A percentile compares a stretch with the other conserved stretches of the same genome.
Evolutionary conservation across 2,113 vertebrate genomes (phyloP).

Genomic region (Mirza zaza): DNA sequence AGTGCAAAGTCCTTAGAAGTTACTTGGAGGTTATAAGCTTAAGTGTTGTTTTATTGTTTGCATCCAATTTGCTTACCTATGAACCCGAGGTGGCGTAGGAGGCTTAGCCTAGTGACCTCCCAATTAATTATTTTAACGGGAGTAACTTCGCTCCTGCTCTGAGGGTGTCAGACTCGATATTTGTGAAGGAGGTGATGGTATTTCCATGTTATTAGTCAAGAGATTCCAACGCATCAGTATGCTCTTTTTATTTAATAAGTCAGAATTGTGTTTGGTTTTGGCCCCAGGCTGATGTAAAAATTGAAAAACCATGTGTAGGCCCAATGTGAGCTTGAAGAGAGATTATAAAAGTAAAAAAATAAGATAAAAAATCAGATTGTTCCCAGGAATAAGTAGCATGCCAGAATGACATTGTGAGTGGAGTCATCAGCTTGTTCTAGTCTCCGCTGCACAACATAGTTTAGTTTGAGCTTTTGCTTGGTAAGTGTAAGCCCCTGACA

Average conservation of each 20-base stretch:
- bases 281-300: not conserved
- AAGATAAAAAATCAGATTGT: not conserved
- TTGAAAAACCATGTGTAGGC: not conserved
- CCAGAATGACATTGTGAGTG: not conserved
- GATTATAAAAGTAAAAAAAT: not conserved
- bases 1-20: not conserved
- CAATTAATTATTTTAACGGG: not conserved
- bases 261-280: not conserved
- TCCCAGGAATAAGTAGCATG: not conserved
- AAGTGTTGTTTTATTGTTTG: not conserved
- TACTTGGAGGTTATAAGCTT: not conserved
- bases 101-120: not conserved
- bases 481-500: not conserved
- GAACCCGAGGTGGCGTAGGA: not conserved
- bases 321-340: not conserved
- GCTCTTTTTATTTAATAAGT: not conserved
- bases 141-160: not conserved
- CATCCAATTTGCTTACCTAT: not conserved
- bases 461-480: not conserved
- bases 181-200: not conserved
- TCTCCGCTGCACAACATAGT: too few relatives aligned
- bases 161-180: not conserved
- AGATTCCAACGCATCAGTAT: not conserved
- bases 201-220: not conserved
- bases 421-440: not conserved